Conservation (phyloP, 2,888 invertebrate species). For the Eristalinus aeneus region DNA sequence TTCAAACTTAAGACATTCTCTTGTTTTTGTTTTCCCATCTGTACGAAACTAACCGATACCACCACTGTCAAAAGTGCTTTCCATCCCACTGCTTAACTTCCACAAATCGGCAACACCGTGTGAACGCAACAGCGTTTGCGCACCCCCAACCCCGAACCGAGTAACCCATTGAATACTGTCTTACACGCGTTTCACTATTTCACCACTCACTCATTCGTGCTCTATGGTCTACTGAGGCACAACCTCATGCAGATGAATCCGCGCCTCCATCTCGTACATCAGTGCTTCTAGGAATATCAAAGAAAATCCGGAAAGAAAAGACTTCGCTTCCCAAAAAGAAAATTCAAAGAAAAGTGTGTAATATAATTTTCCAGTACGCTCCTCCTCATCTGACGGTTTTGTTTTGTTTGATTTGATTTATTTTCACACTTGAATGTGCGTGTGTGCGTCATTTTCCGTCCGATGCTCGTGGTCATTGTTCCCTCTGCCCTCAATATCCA, state of each 20-base stretch:
- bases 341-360: constrained; percentile 27
- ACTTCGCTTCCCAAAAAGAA: background rate
- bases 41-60: no score
- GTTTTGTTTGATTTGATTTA: background rate
- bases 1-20: no score
- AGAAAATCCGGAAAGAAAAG: background rate
- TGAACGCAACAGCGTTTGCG: constrained; percentile 63
- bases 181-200: constrained; percentile 59
- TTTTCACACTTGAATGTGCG: background rate
- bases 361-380: constrained; percentile 33
- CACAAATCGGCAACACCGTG: constrained; percentile 30
- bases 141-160: constrained; percentile 62
- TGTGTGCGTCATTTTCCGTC: background rate
- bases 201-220: constrained; percentile 61
- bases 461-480: background rate
- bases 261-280: constrained; percentile 39
- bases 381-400: background rate
- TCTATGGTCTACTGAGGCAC: constrained; percentile 52
- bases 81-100: background rate
- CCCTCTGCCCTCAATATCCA: background rate
- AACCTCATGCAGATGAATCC: constrained; percentile 66
- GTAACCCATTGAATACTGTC: constrained; percentile 36
- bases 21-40: no score
- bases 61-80: background rate
- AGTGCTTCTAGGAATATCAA: constrained; percentile 6